Evolutionary conservation across 2,888 invertebrate genomes (phyloP), one percentile per base, ranked within the genome.

Genomic region (Metacarcinus magister): DNA sequence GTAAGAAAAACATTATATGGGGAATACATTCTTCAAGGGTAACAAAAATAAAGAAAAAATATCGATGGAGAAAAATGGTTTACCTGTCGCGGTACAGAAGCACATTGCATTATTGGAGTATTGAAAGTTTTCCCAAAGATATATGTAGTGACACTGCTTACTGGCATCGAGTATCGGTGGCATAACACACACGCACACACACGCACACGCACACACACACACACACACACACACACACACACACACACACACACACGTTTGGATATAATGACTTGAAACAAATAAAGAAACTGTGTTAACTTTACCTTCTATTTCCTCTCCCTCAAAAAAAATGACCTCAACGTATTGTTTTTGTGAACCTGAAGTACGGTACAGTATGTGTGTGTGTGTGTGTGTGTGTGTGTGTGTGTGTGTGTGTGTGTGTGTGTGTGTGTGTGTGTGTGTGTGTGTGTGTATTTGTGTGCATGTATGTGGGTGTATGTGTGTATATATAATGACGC

Each of bases 381-480:
- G 67, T 67, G 67, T 67, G 67, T 67, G 67, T 67, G 67, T 67
- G 67, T 67, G 67, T 67, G 67, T 67, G 90, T 90, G 87, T 87
- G 87, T 87, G 87, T 87, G 87, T 87, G 87, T 87, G 87, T 87
- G 87, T 87, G 23, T 87, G 32, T 87, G 32, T 87, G 32, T 87
- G 32, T 87, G 32, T 87, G 32, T 87, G 32, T 87, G 54, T 54
- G 54, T 54, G 54, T 54, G 54, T 54, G 54, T 54, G 54, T 54
- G 54, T 3, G 54, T 3, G 54, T 54, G 54, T 54, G 54, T 3
- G 54, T 54, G 54, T 54, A 16, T 54, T 8, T 54, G 54, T 54
- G 67, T 67, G n/a, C 2, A 2, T 23, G 67, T 67, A n/a, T 67
- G 67, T 67, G 67, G n/a, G 67, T 67, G 67, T 67, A n/a, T 67